A percentile compares a stretch with the other conserved stretches of the same genome.
phyloP scores from a whole-genome alignment of 2,113 vertebrate species.

The Etheostoma cragini region DNA sequence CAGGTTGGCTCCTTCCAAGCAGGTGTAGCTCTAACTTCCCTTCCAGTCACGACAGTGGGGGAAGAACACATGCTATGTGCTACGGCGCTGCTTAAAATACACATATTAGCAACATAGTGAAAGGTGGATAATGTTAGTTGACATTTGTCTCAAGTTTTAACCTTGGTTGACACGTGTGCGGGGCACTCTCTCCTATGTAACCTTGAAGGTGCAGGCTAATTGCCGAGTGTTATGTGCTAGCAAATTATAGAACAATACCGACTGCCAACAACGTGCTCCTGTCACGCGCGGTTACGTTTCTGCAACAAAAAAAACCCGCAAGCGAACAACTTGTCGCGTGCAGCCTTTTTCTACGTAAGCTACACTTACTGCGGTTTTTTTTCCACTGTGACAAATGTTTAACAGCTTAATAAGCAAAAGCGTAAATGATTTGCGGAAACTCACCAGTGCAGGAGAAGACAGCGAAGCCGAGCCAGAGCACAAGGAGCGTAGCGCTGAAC shows the following conservation, averaged over 20 bases:
- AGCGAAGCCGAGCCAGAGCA: constrained; percentile 71
- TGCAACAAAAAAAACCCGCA: neutral
- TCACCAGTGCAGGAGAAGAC: constrained; percentile 84
- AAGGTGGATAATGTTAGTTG: neutral
- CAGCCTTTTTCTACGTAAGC: neutral
- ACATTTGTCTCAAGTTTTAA: constrained; percentile 43
- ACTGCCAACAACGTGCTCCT: constrained; percentile 44
- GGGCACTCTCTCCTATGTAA: constrained; percentile 18
- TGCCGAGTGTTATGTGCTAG: constrained; percentile 41
- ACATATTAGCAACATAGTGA: neutral
- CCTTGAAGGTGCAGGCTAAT: constrained; percentile 66
- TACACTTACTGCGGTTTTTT: neutral
- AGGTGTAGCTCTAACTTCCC: constrained; percentile 59
- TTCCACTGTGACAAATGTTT: neutral
- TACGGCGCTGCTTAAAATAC: neutral
- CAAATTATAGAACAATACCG: constrained; percentile 46
- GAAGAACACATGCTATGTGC: neutral
- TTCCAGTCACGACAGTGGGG: constrained; percentile 1
- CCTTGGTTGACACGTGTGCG: constrained; percentile 37
- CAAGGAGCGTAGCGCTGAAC: constrained; percentile 72
- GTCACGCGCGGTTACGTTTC: constrained; percentile 26
- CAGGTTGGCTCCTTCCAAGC: constrained; percentile 12
- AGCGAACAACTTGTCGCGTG: constrained; percentile 44
- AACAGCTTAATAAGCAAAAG: neutral
- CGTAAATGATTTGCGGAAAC: constrained; percentile 45